Percentiles rank a stretch among this genome's conserved stretches.
Evolutionary conservation across 2,888 invertebrate genomes (phyloP).

Genomic region (Nemapogon koenigi): DNA sequence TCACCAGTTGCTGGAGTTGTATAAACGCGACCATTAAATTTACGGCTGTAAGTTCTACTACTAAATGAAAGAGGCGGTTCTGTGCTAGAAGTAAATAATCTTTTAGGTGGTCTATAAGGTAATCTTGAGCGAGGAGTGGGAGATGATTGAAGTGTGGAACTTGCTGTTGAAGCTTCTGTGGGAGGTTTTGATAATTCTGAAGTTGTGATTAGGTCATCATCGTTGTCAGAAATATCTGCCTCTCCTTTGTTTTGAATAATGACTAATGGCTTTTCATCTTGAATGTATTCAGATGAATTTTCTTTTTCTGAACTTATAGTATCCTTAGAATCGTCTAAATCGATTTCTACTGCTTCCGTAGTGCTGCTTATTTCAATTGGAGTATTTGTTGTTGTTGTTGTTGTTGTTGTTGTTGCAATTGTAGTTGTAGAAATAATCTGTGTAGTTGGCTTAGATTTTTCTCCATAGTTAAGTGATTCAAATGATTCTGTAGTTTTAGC

Average conservation of each 20-base stretch:
- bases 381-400: conserved; percentile 13
- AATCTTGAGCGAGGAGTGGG: conserved; percentile 34
- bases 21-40: conserved; percentile 51
- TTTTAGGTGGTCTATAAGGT: conserved; percentile 47
- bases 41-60: conserved; percentile 51
- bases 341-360: conserved; percentile 13
- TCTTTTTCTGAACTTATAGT: conserved; percentile 10
- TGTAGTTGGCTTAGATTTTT: conserved; percentile 29
- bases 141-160: conserved; percentile 26
- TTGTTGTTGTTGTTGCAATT: conserved; percentile 18
- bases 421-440: conserved; percentile 20
- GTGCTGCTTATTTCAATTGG: conserved; percentile 8
- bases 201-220: conserved; percentile 15
- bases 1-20: conserved; percentile 49
- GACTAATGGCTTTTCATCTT: conserved; percentile 25
- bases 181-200: conserved; percentile 10
- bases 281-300: conserved; percentile 13
- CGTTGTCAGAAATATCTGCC: conserved; percentile 19
- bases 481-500: conserved; percentile 28
- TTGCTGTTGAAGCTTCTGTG: conserved; percentile 30
- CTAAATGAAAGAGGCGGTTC: conserved; percentile 38
- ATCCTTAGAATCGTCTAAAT: conserved; percentile 10
- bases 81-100: conserved; percentile 47
- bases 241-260: conserved; percentile 26
- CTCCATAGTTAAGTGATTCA: conserved; percentile 44